Percentiles rank a stretch among this genome's conserved stretches.
Evolutionary conservation across 1,140 invertebrate genomes (phyloP).

Genomic region (Drosophila pachea): DNA sequence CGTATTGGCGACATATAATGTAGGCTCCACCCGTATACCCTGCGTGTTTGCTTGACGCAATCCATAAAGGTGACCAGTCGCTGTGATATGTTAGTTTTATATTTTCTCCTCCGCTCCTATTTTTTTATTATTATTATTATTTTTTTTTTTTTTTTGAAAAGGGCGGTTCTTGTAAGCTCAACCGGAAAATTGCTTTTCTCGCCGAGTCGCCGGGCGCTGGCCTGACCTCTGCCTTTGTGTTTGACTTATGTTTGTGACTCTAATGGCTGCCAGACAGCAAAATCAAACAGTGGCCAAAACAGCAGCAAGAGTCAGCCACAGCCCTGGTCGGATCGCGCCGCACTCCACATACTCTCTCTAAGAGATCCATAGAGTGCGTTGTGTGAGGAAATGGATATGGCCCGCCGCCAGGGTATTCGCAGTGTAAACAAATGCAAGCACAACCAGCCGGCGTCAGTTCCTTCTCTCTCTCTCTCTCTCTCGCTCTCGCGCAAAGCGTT

Average conservation of each 20-base stretch:
- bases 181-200: slow-evolving; percentile 76
- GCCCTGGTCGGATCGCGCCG: too few species aligned
- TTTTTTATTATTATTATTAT: too few species aligned
- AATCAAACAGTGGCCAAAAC: slow-evolving; percentile 21
- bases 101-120: slow-evolving; percentile 38
- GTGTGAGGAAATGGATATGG: background rate
- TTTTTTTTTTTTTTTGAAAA: too few species aligned
- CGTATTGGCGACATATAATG: too few species aligned
- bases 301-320: slow-evolving; percentile 8
- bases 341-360: too few species aligned
- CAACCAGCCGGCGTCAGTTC: background rate
- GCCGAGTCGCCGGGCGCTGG: slow-evolving; percentile 40
- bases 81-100: slow-evolving; percentile 67
- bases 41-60: slow-evolving; percentile 56
- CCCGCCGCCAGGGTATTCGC: background rate
- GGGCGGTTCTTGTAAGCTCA: slow-evolving; percentile 61
- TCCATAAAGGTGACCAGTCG: slow-evolving; percentile 69
- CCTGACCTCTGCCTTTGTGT: slow-evolving; percentile 22
- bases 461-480: background rate
- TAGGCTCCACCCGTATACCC: background rate
- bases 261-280: slow-evolving; percentile 30
- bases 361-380: too few species aligned
- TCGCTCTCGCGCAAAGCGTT: background rate
- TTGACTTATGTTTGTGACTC: slow-evolving; percentile 30
- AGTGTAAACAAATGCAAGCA: slow-evolving; percentile 19